Evolutionary conservation across 92 coral and sea anemone species (phyloP), one percentile per base, ranked within the genome.

Genomic region (Epizoanthus rinbou): DNA sequence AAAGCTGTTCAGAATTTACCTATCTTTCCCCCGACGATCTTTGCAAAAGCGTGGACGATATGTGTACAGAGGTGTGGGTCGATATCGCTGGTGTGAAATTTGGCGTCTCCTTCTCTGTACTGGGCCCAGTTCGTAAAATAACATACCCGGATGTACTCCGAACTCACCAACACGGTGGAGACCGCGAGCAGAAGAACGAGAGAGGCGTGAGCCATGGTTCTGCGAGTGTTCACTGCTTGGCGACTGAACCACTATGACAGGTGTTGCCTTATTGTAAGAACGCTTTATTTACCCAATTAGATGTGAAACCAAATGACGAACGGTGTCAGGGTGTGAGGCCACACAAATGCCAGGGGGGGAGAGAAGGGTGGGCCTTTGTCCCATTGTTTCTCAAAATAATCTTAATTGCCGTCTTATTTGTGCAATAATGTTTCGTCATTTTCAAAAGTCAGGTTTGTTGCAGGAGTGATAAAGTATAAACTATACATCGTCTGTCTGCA

Each of bases 81-180:
- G 71, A 94, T 75, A 47, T 94, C 78, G 2, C 76, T 78, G 0
- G 93, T 91, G 57, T 86, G 57, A 63, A 80, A 94, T 69, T 86
- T 92, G 66, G 80, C 89, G 8, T 57, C 84, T 7, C 33, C 68
- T 0, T 89, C 82, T 58, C 98, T 83, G 70, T 94, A 92, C 75
- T 92, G 98, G 2, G 98, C 94, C 98, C 98, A 94, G 90, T 90
- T 94, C 1, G 98, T 92, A 90, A 88, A 94, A 56, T 94, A 94
- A 74, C 98, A 94, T 6, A 94, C 94, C 24, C 98, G 79, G 33
- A 87, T 57, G 81, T 94, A 87, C 1, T 85, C 90, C 4, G 43
- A 19, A 14, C 50, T 33, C 24, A 69, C 54, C 13, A 47, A 41
- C 74, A 17, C 22, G 23, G n/a, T 16, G 24, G 56, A 37, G 11